Evolutionary conservation across 2,113 vertebrate species (phyloP).

Genomic region (Menura novaehollandiae): DNA sequence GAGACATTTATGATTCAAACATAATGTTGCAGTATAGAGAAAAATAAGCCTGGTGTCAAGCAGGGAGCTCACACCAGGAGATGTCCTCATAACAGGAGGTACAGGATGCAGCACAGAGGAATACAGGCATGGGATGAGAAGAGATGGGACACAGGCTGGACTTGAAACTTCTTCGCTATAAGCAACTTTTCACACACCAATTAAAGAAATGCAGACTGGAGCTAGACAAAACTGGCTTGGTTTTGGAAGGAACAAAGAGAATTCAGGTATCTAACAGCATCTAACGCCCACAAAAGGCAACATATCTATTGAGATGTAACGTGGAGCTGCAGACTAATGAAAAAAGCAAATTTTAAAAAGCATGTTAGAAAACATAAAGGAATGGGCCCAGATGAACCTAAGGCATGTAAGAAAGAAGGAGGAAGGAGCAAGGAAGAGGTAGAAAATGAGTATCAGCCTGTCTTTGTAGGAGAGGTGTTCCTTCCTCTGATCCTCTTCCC

Average conservation of each 20-base stretch:
- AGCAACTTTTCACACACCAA: background rate
- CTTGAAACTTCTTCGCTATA: background rate
- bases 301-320: background rate
- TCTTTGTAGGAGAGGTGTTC: background rate
- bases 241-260: background rate
- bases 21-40: background rate
- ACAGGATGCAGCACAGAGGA: background rate
- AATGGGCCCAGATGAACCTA: background rate
- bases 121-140: background rate
- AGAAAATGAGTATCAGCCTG: background rate
- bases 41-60: background rate
- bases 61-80: background rate
- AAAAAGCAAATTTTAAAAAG: background rate
- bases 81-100: background rate
- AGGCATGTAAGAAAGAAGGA: background rate
- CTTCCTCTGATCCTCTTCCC: background rate
- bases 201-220: background rate
- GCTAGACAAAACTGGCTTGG: background rate
- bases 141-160: background rate
- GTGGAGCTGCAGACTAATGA: background rate
- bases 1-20: background rate
- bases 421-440: background rate
- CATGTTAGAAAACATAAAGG: background rate
- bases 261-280: background rate
- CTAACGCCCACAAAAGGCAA: background rate